Percentiles rank a stretch among this genome's conserved stretches.
phyloP scores from a whole-genome alignment of 2,113 vertebrate species.

The Pandion haliaetus region DNA sequence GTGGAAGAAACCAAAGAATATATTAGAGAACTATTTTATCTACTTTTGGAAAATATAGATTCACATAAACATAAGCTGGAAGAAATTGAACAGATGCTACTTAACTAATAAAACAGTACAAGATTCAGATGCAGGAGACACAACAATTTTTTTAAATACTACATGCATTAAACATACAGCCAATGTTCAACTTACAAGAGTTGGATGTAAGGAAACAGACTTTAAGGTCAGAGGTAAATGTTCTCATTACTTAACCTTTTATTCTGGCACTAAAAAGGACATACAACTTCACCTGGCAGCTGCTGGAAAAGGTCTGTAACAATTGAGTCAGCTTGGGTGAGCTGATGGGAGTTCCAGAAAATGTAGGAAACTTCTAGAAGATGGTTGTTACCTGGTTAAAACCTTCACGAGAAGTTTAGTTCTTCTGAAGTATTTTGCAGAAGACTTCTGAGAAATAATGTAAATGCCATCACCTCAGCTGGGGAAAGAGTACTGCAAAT shows the following conservation, averaged over 20 bases:
- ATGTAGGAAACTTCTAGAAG: background rate
- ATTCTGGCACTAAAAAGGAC: background rate
- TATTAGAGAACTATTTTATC: background rate
- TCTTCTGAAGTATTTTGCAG: background rate
- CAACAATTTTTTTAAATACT: background rate
- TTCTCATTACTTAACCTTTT: background rate
- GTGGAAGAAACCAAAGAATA: background rate
- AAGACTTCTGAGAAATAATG: background rate
- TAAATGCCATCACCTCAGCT: background rate
- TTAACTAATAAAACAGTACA: background rate
- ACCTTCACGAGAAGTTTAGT: background rate
- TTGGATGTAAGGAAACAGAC: background rate
- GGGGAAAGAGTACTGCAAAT: accelerated
- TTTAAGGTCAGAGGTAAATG: background rate
- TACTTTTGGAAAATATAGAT: background rate
- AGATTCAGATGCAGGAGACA: background rate
- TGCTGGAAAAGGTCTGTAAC: background rate
- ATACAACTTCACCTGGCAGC: background rate
- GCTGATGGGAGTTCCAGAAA: background rate
- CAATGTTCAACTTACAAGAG: background rate
- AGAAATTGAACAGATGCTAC: accelerated
- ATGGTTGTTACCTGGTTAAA: background rate
- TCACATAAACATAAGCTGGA: background rate
- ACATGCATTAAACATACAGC: background rate
- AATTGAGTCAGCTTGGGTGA: background rate